Evolutionary conservation across 2,888 invertebrate genomes (phyloP), one percentile per base, ranked within the genome.

Genomic region (Tiphia femorata): DNA sequence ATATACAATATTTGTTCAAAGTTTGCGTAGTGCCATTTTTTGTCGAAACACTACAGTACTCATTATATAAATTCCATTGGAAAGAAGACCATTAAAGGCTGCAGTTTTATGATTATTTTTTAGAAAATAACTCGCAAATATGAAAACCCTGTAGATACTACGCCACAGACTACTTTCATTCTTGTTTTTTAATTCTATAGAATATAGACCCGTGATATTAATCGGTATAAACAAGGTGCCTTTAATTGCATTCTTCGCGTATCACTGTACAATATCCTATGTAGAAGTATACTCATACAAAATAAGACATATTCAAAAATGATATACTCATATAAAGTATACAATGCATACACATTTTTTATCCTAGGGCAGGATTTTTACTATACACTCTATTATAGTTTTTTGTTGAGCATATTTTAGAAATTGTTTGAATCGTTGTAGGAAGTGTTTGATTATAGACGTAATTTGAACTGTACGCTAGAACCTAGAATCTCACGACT

Each of bases 331-430:
- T 78, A 68, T 63, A 78, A 78, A 78, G 77, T 78, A 75, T 69
- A 75, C 55, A 64, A 75, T 67, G 70, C 76, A 69, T 63, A 74
- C 70, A 58, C 64, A 62, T 63, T 47, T 50, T 72, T 68, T 67
- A 75, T 59, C 72, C 73, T 76, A 77, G 74, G 77, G 76, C 74
- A 76, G 80, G 80, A 81, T 75, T 74, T 64, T 75, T 72, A 73
- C 70, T 79, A 77, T 78, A 78, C 68, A 76, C 76, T 69, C 76
- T 79, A 77, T 75, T 78, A 75, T 69, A 75, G 73, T 72, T 70
- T 71, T 71, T 76, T 76, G 79, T 81, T 81, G 79, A 80, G 80
- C 79, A 78, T 76, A 76, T 79, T 81, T 81, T 80, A 80, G 79
- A 81, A 80, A 81, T 78, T 75, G 75, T 80, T 79, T 67, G 73